These are phyloP conservation scores for Drosophila teissieri DNA, from an alignment of 1,140 invertebrate genomes.

Conservation along the genomic window DNA sequence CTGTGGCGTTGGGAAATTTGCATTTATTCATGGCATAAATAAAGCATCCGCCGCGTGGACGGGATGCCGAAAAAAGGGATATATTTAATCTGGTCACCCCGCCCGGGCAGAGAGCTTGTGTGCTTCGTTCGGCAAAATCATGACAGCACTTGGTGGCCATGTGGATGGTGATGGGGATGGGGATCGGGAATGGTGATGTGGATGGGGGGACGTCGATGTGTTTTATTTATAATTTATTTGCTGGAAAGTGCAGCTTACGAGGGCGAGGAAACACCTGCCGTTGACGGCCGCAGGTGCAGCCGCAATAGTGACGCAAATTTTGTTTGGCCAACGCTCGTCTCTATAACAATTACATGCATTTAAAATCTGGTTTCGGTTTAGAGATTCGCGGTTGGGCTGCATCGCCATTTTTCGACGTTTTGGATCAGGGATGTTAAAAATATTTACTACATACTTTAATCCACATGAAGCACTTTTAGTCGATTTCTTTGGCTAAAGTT, in stretches of 20 bases:
- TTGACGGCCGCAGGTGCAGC: constrained; percentile 34
- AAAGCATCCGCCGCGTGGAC: constrained; percentile 41
- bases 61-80: constrained; percentile 39
- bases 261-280: constrained; percentile 32
- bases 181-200: constrained; percentile 22
- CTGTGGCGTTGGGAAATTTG: constrained; percentile 73
- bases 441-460: no score
- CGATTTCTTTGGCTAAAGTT: neutral
- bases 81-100: constrained; percentile 33
- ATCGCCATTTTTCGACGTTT: neutral
- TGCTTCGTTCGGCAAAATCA: constrained; percentile 15
- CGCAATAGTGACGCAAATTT: constrained; percentile 56
- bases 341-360: constrained; percentile 63
- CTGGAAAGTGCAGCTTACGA: constrained; percentile 29
- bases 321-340: constrained; percentile 41
- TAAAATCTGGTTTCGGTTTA: constrained; percentile 57
- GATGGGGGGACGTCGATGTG: constrained; percentile 30
- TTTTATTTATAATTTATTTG: constrained; percentile 59
- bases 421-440: constrained; percentile 5
- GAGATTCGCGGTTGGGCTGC: constrained; percentile 28
- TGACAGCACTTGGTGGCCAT: constrained; percentile 24
- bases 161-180: no score
- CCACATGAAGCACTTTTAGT: no score
- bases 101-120: constrained; percentile 4
- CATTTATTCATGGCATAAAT: constrained; percentile 82